These are phyloP conservation scores for Parnassius smintheus DNA, from an alignment of 2,888 invertebrate species.

Conservation along the genomic window DNA sequence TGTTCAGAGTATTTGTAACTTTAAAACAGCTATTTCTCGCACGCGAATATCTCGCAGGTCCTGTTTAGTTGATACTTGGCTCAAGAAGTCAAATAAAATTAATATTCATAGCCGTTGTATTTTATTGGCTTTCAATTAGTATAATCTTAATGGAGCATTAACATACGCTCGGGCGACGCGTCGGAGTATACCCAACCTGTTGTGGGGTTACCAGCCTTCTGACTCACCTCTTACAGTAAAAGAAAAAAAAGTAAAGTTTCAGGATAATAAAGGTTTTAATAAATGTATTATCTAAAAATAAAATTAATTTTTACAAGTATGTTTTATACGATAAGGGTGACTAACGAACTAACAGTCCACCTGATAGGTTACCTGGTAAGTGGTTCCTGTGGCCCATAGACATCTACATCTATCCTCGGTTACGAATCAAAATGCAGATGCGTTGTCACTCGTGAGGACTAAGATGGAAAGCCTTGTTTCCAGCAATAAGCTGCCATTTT, in stretches of 20 bases:
- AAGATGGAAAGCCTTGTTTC: too few relatives aligned
- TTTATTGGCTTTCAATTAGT: slow-evolving; percentile 81
- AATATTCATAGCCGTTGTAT: slow-evolving; percentile 81
- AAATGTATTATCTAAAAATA: too few relatives aligned
- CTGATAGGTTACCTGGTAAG: too few relatives aligned
- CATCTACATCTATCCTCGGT: too few relatives aligned
- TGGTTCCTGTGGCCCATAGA: too few relatives aligned
- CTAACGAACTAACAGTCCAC: too few relatives aligned
- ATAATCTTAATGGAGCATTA: slow-evolving; percentile 81
- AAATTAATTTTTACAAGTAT: too few relatives aligned
- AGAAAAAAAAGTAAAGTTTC: slow-evolving; percentile 1
- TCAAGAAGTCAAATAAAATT: slow-evolving; percentile 75
- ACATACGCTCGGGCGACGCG: slow-evolving; percentile 74
- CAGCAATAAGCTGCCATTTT: too few relatives aligned
- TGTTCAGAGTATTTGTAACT: slow-evolving; percentile 10
- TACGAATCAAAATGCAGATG: too few relatives aligned
- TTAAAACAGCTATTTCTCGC: slow-evolving; percentile 45
- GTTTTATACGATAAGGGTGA: too few relatives aligned
- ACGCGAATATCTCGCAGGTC: slow-evolving; percentile 57
- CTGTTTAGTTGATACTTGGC: slow-evolving; percentile 42
- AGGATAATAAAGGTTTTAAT: too few relatives aligned
- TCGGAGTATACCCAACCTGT: slow-evolving; percentile 56
- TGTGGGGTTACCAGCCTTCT: slow-evolving; percentile 53
- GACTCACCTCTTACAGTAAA: neutral
- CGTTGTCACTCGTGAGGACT: too few relatives aligned